A percentile compares a stretch with the other conserved stretches of the same genome.
Evolutionary conservation across 2,113 vertebrate genomes (phyloP).

Genomic region (Hypomesus transpacificus): DNA sequence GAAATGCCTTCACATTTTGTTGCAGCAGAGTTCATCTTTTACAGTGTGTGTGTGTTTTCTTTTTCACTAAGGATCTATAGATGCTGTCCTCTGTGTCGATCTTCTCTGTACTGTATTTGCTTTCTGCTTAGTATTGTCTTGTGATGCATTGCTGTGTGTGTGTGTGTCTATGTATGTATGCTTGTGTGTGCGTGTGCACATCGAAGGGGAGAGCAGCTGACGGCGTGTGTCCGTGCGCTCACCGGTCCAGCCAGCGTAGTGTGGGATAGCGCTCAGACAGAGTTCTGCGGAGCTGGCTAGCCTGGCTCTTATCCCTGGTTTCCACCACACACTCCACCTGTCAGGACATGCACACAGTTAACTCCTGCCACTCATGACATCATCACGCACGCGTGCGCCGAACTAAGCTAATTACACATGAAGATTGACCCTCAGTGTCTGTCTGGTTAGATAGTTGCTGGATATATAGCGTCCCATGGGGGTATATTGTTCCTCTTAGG

Average conservation of each 20-base stretch:
- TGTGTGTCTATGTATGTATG: neutral
- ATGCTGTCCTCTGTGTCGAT: conserved; percentile 1
- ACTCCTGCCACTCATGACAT: conserved; percentile 18
- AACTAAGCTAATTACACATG: neutral
- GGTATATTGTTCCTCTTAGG: no score
- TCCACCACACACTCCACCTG: conserved; percentile 88
- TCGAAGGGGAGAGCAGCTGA: neutral
- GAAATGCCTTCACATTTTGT: conserved; percentile 18
- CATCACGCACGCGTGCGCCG: conserved; percentile 9
- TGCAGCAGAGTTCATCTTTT: conserved; percentile 16
- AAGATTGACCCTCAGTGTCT: no score
- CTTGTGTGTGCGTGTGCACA: neutral
- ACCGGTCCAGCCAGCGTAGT: conserved; percentile 76
- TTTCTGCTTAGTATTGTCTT: neutral
- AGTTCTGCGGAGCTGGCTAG: conserved; percentile 70
- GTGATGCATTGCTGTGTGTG: neutral
- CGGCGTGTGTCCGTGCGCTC: conserved; percentile 39
- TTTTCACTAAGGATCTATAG: no score
- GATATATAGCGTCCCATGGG: no score
- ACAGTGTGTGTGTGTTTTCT: neutral
- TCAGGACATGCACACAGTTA: conserved; percentile 35
- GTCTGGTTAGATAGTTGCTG: no score
- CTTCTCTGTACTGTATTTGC: neutral
- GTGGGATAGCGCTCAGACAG: conserved; percentile 80
- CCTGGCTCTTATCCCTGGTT: conserved; percentile 81